Evolutionary conservation across 2,113 vertebrate species (phyloP), one percentile per base, ranked within the genome.

Genomic region (Gasterosteus nipponicus): DNA sequence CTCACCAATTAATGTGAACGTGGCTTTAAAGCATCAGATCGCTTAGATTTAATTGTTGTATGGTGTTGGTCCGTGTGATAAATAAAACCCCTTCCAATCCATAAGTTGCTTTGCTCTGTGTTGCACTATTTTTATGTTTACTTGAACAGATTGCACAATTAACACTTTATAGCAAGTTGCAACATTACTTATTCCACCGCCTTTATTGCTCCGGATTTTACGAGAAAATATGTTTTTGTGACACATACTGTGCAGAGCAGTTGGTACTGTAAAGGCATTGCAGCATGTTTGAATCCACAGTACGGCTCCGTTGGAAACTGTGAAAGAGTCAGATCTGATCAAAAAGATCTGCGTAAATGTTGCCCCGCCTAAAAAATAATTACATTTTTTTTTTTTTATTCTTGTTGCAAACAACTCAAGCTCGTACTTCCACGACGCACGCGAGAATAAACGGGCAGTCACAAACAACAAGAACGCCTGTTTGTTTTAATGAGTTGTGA

Each of bases 401-500:
- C 19, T 53, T 29, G 12, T 44, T 39, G 47, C 38, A 75, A 80
- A 77, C 56, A 70, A 75, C 65, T 73, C 14, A 2, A 64, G 42
- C 63, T 62, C 49, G 41, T 44, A 77, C 62, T 79, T 58, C 14
- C 12, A 44, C 31, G 62, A 78, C 73, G 53, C 63, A 61, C 63
- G 39, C 29, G 15, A 80, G 62, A 79, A 73, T 42, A 77, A 84
- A 82, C 56, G 26, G 47, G 57, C 73, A 85, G 80, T 64, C 56
- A 83, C 56, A 80, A 47, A 68, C 38, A 69, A 46, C 18, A 69
- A 51, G 58, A 73, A 75, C 2, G 12, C 47, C 29, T 54, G 39
- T 82, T 88, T 78, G 53, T 79, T 83, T 53, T 82, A 84, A 89
- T 78, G 72, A 86, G 78, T 57, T 65, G 71, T 56, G 49, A 49